These are phyloP conservation scores for Felis chaus DNA, from an alignment of 2,113 vertebrate species.

Conservation along the genomic window DNA sequence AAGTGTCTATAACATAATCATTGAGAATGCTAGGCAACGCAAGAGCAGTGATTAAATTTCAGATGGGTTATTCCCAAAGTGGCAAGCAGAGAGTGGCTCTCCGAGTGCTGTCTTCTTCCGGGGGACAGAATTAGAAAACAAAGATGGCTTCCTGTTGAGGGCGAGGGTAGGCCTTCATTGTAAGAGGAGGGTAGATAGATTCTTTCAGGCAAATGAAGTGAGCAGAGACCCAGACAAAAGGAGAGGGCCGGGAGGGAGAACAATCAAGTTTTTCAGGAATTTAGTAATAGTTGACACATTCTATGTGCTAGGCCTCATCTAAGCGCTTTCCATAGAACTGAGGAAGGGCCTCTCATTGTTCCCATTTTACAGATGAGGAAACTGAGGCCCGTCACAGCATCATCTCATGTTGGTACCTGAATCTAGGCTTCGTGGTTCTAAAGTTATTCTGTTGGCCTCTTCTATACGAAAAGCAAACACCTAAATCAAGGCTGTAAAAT, in stretches of 20 bases:
- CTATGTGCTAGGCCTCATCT: neutral
- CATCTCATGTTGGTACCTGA: neutral
- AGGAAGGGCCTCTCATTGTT: neutral
- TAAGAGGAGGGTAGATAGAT: neutral
- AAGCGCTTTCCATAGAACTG: neutral
- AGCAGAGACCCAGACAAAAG: neutral
- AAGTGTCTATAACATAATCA: neutral
- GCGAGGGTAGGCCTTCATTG: no score
- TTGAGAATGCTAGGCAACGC: neutral
- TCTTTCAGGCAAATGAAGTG: neutral
- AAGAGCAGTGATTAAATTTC: neutral
- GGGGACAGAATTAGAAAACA: neutral
- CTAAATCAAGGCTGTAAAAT: neutral
- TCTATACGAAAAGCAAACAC: conserved; percentile 68
- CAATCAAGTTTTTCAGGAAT: neutral
- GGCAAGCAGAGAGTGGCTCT: neutral
- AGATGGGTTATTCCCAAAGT: neutral
- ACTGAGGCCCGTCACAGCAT: neutral
- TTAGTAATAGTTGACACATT: neutral
- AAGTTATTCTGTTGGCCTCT: neutral
- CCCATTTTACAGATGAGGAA: neutral
- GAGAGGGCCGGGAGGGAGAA: neutral
- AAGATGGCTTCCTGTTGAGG: neutral
- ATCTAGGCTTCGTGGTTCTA: neutral
- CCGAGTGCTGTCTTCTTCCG: neutral